Evolutionary conservation across 2,113 vertebrate genomes (phyloP).

Genomic region (Clarias batrachus): DNA sequence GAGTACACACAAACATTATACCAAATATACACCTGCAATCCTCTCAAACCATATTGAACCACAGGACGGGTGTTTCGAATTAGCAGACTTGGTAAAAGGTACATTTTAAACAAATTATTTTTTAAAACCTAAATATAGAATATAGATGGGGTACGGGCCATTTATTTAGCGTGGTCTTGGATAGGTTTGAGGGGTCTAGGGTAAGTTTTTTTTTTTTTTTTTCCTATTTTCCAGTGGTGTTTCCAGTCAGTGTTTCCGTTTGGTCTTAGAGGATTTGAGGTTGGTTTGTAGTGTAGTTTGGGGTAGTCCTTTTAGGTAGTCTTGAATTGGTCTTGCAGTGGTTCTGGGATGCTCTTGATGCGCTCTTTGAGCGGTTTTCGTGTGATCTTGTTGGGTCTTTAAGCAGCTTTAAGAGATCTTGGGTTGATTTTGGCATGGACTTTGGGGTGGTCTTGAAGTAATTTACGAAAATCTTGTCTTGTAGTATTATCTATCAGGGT

Average conservation of each 20-base stretch:
- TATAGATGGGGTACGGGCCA: too few species aligned
- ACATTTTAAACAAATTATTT: neutral
- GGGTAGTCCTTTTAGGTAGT: neutral
- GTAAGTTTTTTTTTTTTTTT: too few species aligned
- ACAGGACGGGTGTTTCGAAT: neutral
- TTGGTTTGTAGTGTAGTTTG: neutral
- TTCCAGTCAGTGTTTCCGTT: too few species aligned
- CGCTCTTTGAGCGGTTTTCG: neutral
- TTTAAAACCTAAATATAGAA: neutral
- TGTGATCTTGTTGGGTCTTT: neutral
- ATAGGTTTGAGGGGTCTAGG: neutral
- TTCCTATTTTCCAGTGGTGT: too few species aligned
- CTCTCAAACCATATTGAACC: conserved; percentile 11
- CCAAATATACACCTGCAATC: conserved; percentile 40
- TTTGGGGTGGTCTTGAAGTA: neutral
- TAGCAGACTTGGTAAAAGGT: neutral
- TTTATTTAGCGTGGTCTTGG: neutral
- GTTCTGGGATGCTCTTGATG: neutral
- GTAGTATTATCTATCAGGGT: neutral
- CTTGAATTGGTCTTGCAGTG: too few species aligned
- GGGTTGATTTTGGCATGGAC: neutral
- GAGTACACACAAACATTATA: neutral
- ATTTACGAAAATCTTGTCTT: neutral
- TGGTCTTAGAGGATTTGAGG: too few species aligned
- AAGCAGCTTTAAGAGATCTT: neutral